Percentiles rank a stretch among this genome's conserved stretches.
phyloP scores from a whole-genome alignment of 64 coral and sea anemone species.

The Porites lutea region DNA sequence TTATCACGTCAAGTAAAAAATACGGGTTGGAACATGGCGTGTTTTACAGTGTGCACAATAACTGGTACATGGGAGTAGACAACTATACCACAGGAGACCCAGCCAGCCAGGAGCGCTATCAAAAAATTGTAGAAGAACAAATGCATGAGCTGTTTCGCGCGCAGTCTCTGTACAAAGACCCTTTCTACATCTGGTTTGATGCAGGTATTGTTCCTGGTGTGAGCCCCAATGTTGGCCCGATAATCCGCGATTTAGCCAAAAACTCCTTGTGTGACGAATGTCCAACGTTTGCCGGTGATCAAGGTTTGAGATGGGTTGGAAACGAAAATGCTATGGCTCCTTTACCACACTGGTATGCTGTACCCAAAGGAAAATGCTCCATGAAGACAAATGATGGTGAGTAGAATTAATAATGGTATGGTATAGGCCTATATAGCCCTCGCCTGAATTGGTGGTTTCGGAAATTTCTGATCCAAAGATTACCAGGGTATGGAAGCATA shows the following conservation, averaged over 20 bases:
- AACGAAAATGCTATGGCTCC: slow-evolving; percentile 84
- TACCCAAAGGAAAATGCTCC: slow-evolving; percentile 78
- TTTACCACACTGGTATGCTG: slow-evolving; percentile 89
- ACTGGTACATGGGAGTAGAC: slow-evolving; percentile 90
- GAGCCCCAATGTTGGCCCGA: slow-evolving; percentile 80
- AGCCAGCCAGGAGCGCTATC: slow-evolving; percentile 46
- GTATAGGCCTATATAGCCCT: no score
- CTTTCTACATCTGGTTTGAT: slow-evolving; percentile 95
- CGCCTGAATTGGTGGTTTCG: no score
- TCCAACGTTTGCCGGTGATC: slow-evolving; percentile 74
- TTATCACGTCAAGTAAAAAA: slow-evolving; percentile 77
- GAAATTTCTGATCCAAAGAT: no score
- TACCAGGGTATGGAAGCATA: no score
- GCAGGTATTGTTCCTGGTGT: slow-evolving; percentile 65
- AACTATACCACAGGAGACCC: slow-evolving; percentile 43
- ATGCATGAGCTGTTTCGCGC: slow-evolving; percentile 64
- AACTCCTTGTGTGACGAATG: slow-evolving; percentile 88
- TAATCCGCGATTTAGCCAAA: slow-evolving; percentile 68
- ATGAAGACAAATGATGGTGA: slow-evolving; percentile 63
- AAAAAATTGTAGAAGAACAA: slow-evolving; percentile 62
- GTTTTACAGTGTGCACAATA: slow-evolving; percentile 84
- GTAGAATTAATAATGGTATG: background rate
- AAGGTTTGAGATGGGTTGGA: slow-evolving; percentile 89
- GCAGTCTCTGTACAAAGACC: slow-evolving; percentile 66
- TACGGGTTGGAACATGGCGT: slow-evolving; percentile 70